Evolutionary conservation across 2,888 invertebrate species (phyloP).

Genomic region (Pyrochroa serraticornis): DNA sequence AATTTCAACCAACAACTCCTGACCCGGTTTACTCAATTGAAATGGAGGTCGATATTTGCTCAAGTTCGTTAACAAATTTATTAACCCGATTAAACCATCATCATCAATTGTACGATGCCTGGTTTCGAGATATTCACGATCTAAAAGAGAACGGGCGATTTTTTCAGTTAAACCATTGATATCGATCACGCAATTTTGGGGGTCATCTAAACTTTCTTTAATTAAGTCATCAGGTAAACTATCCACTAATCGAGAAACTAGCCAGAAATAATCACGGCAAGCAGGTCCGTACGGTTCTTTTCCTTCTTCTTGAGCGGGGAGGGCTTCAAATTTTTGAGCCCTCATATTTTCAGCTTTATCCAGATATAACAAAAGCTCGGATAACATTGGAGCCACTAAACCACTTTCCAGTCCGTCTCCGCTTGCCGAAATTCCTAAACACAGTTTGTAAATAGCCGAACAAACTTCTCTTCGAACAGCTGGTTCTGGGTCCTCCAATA

Average conservation of each 20-base stretch:
- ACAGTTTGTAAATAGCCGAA: slow-evolving; percentile 88
- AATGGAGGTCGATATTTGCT: slow-evolving; percentile 88
- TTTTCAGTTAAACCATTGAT: slow-evolving; percentile 71
- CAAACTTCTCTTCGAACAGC: slow-evolving; percentile 90
- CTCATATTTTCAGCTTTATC: slow-evolving; percentile 87
- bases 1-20: slow-evolving; percentile 71
- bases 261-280: slow-evolving; percentile 93
- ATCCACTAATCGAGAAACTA: slow-evolving; percentile 86
- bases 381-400: slow-evolving; percentile 78
- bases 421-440: slow-evolving; percentile 67
- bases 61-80: slow-evolving; percentile 85
- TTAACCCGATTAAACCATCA: slow-evolving; percentile 86
- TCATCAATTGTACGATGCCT: slow-evolving; percentile 83
- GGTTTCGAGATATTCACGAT: slow-evolving; percentile 82
- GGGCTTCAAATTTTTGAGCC: slow-evolving; percentile 61
- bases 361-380: slow-evolving; percentile 80
- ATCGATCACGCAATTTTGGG: slow-evolving; percentile 66
- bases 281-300: slow-evolving; percentile 95
- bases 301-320: slow-evolving; percentile 71
- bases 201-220: slow-evolving; percentile 67
- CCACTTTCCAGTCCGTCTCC: slow-evolving; percentile 62
- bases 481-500: slow-evolving; percentile 92
- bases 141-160: slow-evolving; percentile 75
- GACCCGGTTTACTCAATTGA: slow-evolving; percentile 79
- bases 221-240: slow-evolving; percentile 81